phyloP scores from a whole-genome alignment of 2,797 vertebrate genomes.

The Emydoidea blandingii region DNA sequence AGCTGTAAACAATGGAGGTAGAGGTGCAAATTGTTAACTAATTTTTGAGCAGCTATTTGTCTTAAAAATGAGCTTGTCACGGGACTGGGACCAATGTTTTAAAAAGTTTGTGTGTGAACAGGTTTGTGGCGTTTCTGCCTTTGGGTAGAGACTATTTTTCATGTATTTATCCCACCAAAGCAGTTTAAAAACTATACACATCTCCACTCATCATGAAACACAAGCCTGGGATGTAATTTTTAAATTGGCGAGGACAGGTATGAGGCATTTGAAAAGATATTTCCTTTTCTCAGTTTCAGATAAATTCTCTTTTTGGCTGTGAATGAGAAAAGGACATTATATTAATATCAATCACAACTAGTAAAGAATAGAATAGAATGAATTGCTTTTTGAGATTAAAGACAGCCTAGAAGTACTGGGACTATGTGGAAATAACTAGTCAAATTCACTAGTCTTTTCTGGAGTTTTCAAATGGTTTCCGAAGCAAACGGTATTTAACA shows the following conservation, averaged over 20 bases:
- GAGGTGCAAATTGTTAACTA: background rate
- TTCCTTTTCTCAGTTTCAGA: background rate
- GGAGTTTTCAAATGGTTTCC: background rate
- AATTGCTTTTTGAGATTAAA: background rate
- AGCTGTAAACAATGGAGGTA: slow-evolving; percentile 2
- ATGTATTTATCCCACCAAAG: slow-evolving; percentile 2
- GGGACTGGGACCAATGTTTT: background rate
- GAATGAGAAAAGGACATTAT: background rate
- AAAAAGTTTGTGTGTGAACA: background rate
- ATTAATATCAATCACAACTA: background rate
- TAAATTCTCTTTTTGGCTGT: background rate
- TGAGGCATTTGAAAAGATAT: background rate
- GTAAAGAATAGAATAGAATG: background rate
- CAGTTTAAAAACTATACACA: background rate
- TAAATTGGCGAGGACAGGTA: background rate
- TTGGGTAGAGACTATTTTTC: background rate
- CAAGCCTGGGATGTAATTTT: background rate
- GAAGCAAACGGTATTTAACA: background rate
- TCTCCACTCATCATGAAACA: background rate
- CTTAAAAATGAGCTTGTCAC: background rate
- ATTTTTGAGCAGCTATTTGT: background rate
- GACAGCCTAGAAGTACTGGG: background rate
- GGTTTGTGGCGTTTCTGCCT: background rate
- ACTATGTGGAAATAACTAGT: background rate
- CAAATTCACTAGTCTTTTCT: background rate